phyloP scores from a whole-genome alignment of 2,888 invertebrate genomes.

The Synergus laeviventris region DNA sequence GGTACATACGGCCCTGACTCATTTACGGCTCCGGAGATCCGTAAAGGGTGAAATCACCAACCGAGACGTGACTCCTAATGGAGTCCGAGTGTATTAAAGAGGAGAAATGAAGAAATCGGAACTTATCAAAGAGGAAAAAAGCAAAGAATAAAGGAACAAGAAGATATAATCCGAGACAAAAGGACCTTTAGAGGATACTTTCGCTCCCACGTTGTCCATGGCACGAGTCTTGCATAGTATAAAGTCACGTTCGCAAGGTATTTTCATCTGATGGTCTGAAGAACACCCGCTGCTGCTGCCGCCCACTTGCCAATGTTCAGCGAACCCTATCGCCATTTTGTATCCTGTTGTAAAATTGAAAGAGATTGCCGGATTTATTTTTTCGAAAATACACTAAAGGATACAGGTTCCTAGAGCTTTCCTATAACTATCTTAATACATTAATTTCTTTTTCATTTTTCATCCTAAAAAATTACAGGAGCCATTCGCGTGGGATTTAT shows the following conservation, averaged over 20 bases:
- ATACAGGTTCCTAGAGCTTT: too few species aligned
- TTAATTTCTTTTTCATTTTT: neutral
- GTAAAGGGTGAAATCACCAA: too few species aligned
- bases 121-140: slow-evolving; percentile 22
- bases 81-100: too few species aligned
- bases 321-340: slow-evolving; percentile 53
- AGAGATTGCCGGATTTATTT: neutral
- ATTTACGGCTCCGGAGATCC: too few species aligned
- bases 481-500: neutral
- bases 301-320: slow-evolving; percentile 61
- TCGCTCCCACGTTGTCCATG: slow-evolving; percentile 59
- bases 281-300: slow-evolving; percentile 56
- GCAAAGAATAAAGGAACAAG: slow-evolving; percentile 35
- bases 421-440: too few species aligned
- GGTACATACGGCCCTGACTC: too few species aligned
- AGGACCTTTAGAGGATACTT: slow-evolving; percentile 56
- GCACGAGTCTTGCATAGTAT: slow-evolving; percentile 59
- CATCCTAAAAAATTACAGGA: neutral
- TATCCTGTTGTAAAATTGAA: neutral
- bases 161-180: slow-evolving; percentile 55
- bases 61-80: too few species aligned
- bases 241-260: slow-evolving; percentile 61
- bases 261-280: slow-evolving; percentile 31
- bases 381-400: neutral
- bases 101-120: neutral